Evolutionary conservation across 2,797 vertebrate species (phyloP).

Genomic region (Emydoidea blandingii): DNA sequence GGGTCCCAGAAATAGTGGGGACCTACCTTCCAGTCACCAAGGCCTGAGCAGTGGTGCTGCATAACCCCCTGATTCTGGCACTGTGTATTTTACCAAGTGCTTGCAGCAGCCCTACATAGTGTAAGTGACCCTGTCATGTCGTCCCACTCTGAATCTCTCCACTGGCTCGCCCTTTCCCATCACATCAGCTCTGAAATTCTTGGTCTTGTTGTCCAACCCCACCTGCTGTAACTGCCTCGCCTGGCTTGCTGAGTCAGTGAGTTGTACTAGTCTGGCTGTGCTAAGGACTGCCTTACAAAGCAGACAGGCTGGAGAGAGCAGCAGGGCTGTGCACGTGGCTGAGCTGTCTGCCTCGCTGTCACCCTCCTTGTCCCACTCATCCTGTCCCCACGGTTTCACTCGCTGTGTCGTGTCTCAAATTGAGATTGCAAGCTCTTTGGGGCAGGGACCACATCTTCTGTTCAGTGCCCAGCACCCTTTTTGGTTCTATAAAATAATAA

Average conservation of each 20-base stretch:
- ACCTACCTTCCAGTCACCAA: too few relatives aligned
- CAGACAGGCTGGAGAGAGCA: background rate
- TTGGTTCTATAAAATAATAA: background rate
- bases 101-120: too few relatives aligned
- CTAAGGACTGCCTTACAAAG: background rate
- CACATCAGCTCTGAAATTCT: background rate
- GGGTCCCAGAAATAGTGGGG: too few relatives aligned
- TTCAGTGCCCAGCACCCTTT: background rate
- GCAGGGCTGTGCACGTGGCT: background rate
- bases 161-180: background rate
- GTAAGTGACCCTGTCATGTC: too few relatives aligned
- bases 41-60: too few relatives aligned
- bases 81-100: too few relatives aligned
- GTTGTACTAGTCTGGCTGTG: fast-evolving
- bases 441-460: background rate
- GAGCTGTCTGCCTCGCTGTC: background rate
- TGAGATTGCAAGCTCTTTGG: background rate
- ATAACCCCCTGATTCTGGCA: too few relatives aligned
- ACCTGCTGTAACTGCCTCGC: background rate
- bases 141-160: background rate
- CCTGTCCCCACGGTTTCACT: background rate
- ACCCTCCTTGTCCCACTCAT: background rate
- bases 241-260: background rate
- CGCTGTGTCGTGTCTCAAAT: background rate
- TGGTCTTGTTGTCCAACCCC: background rate